phyloP scores from a whole-genome alignment of 2,113 vertebrate genomes.

The Dicrurus megarhynchus region DNA sequence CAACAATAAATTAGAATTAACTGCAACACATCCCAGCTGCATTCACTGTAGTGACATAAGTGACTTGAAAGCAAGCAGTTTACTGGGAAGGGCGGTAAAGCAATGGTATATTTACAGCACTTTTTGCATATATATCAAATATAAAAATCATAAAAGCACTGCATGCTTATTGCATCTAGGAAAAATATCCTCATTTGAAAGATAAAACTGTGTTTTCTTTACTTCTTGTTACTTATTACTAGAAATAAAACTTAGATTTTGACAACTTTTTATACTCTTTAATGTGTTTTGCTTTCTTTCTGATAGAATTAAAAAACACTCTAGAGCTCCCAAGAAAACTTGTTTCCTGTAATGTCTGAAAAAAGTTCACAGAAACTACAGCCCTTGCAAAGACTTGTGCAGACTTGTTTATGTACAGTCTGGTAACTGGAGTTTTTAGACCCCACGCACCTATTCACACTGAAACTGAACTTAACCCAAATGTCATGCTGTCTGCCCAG shows the following conservation, averaged over 20 bases:
- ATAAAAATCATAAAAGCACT: not conserved
- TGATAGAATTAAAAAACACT: not conserved
- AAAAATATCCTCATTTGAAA: conserved; percentile 7
- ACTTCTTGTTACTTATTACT: not conserved
- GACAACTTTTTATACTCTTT: not conserved
- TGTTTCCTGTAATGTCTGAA: not conserved
- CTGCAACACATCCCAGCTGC: not conserved
- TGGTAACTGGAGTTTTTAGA: not conserved
- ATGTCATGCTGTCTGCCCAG: not conserved
- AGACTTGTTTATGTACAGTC: not conserved
- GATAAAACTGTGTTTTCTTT: not conserved
- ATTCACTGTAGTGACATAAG: not conserved
- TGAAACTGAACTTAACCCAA: not conserved
- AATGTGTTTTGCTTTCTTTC: not conserved
- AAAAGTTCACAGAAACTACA: not conserved
- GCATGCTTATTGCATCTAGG: not conserved
- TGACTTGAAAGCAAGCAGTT: not conserved
- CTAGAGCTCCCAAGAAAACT: not conserved
- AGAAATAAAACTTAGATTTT: conserved; percentile 1
- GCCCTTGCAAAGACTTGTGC: not conserved
- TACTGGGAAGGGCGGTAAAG: not conserved
- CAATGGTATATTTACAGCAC: not conserved
- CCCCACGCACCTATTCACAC: not conserved
- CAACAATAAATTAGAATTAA: not conserved
- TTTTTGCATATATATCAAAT: not conserved